Base-by-base conservation (phyloP, 2,797 vertebrate species). In the Sebastes diploproa region DNA sequence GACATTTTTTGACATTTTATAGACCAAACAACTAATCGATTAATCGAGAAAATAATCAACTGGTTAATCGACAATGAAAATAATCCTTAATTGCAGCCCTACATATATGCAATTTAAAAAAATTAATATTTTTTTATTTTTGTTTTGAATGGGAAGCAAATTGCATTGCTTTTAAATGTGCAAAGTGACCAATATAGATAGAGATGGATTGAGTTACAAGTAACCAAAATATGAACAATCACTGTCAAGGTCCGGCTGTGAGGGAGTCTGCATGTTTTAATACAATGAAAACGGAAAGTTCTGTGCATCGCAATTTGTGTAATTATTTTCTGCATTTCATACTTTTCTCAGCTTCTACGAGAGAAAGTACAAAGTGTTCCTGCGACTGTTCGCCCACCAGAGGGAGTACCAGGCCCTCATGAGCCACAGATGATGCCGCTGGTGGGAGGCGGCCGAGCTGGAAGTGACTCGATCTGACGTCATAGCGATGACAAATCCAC, bases 341-440 rank as follows among this genome's bases (percentile, higher is more conserved):
- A 2, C 20, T 72, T 69, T 74, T 65, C 61, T 5, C 91, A 99
- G 98, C 77, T 98, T 97, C 91, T 99, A 99, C 69, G 95, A 97
- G 87, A 97, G 95, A 92, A 99, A 99, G 83, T 97, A 97, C 0
- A 55, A 94, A 73, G 98, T 99, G 7, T 99, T 98, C 94, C 89
- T 96, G 93, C 96, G 94, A 64, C 95, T 99, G 3, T 94, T 95
- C 42, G 95, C 95, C 86, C 97, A 99, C 90, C 98, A 99, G 95
- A 96, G 93, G 90, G 97, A 98, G 80, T 99, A 97, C 89, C 95
- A 93, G 61, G 86, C 93, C 20, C 96, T 99, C 85, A 99, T 99
- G 98, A 93, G 82, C 61, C 88, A 83, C 14, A 78, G 58, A 75
- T 94, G 89, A 93, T n/a, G 1, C 7, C 0, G 6, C 34, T 5